Base-by-base conservation (phyloP, 2,888 invertebrate species). In the Drosophila melanosoma region DNA sequence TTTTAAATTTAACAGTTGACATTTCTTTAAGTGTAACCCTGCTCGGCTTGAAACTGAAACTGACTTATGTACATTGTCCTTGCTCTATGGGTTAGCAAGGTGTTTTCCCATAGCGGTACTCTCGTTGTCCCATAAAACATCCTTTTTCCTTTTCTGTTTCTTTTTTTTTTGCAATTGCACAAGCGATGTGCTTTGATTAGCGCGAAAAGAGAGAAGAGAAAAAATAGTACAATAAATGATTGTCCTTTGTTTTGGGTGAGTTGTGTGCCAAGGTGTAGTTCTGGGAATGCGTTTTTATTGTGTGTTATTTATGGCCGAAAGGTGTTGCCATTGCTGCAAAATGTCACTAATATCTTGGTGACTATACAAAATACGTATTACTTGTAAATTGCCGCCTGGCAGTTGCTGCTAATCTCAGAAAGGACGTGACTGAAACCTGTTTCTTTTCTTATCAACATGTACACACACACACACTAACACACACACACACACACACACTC, bases 141-240 rank as follows among this genome's bases (percentile, higher is more conserved):
- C 23, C 15, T 52, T 52, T 23, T 54, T 36, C 17, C 35, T 2
- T 35, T 53, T 54, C n/a, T 58, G 23, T 23, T 56, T 29, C 29
- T 3, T 29, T 29, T 29, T 59, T 66, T 83, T 88, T 86, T 73
- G 82, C 84, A 84, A 81, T 82, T 86, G 87, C 86, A 74, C 83
- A 83, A 77, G 69, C 75, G 58, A 74, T 74, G 65, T 70, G 82
- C 87, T 89, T 89, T 88, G 86, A 85, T 85, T 88, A 74, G 62
- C 56, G 60, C 69, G 66, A 52, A 79, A 66, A 33, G 48, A 52
- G 62, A 51, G 58, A 26, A 49, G n/a, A 1, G 23, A 52, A 26
- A 17, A 42, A 36, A 36, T 10, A 54, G 26, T 56, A 61, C 59
- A 51, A 57, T 40, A 56, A 69, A 81, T 79, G 38, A 82, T 72